A percentile compares a stretch with the other conserved stretches of the same genome.
Conservation (phyloP, 2,888 invertebrate species). For the Cheilosia urbana region DNA sequence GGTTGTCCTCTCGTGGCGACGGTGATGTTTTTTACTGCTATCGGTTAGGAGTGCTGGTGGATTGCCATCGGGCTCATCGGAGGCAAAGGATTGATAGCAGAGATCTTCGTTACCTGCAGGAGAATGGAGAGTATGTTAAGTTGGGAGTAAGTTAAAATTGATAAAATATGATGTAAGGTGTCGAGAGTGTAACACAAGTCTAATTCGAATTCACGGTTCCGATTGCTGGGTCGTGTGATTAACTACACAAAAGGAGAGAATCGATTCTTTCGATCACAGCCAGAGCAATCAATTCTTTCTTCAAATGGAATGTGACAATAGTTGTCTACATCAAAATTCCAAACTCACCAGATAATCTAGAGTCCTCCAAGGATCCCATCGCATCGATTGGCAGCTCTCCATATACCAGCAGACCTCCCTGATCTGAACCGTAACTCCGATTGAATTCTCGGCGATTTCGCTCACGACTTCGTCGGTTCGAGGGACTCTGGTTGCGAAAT, state of each 20-base stretch:
- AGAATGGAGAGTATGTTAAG: neutral
- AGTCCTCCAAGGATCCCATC: constrained; percentile 82
- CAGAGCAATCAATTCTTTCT: neutral
- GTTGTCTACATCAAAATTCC: neutral
- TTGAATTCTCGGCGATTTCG: constrained; percentile 80
- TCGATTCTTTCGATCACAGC: no score
- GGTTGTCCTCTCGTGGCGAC: constrained; percentile 83
- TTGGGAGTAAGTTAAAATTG: no score
- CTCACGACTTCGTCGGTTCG: constrained; percentile 83
- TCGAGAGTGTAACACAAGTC: no score
- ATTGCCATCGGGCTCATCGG: constrained; percentile 82
- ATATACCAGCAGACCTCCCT: constrained; percentile 82
- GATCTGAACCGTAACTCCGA: constrained; percentile 82
- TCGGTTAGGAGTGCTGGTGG: constrained; percentile 77
- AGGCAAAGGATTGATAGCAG: constrained; percentile 83
- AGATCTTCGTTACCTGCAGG: constrained; percentile 82
- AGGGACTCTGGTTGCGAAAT: constrained; percentile 84
- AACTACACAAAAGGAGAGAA: no score
- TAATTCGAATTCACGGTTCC: no score
- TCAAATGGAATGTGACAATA: neutral
- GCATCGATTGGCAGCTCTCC: constrained; percentile 78
- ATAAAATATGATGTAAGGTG: no score
- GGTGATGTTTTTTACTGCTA: constrained; percentile 80
- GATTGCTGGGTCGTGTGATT: no score
- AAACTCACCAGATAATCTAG: constrained; percentile 81